Base-by-base conservation (phyloP, 2,797 vertebrate genomes). In the Aselliscus stoliczkanus region DNA sequence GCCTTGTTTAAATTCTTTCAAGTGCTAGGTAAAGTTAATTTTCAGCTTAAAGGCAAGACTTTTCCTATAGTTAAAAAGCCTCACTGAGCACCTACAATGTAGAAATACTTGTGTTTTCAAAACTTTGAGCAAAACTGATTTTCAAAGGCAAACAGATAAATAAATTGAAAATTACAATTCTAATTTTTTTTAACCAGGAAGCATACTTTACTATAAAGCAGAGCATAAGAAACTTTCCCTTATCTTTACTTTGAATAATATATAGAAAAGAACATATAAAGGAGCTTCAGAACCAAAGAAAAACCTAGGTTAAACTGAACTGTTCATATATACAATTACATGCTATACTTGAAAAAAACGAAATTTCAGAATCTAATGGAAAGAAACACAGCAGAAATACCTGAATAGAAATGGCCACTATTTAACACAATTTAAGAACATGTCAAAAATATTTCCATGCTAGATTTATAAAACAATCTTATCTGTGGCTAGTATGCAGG, bases 141-240 rank as follows among this genome's bases (percentile, higher is more conserved):
- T 93, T 93, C 79, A 94, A 93, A 96, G 31, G 60, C n/a, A 94
- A 96, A 76, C 42, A 89, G 17, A 52, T 56, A 88, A 93, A 54
- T 0, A 80, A 21, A 92, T 4, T 64, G 18, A 93, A 97, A 93
- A 67, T 60, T 34, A 60, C 21, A 31, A 88, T 79, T 77, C 44
- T 56, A 15, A 27, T 27, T 87, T 93, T 80, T 73, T 42, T 87
- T 25, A 80, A 77, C 31, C 25, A 95, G 37, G 89, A 93, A 75
- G 29, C 8, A 83, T 0, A 81, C 39, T 88, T 88, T 29, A 79
- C 47, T 85, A 5, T 44, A 96, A 92, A 95, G 65, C 37, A 84
- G 42, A 87, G 54, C 29, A 47, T 70, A 72, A 87, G 31, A 65
- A 91, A 52, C 1, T n/a, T 79, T 83, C 31, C 83, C 34, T 73